Percentiles rank a stretch among this genome's conserved stretches.
Evolutionary conservation across 2,797 vertebrate genomes (phyloP).

Genomic region (Darevskia nairensis): DNA sequence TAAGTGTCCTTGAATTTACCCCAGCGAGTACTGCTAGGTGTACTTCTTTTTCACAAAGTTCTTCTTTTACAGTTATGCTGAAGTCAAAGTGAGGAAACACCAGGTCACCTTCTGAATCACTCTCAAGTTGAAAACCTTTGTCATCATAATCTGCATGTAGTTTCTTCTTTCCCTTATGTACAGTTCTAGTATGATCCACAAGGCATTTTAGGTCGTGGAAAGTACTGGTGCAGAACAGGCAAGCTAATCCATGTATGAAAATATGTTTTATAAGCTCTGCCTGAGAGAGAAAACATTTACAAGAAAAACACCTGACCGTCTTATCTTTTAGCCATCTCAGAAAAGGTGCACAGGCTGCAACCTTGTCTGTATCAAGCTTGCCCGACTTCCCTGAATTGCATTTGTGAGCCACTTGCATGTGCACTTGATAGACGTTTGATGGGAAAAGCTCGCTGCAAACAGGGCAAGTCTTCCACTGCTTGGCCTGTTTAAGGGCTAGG

Average conservation of each 20-base stretch:
- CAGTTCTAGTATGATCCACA: constrained; percentile 85
- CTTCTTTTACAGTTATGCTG: constrained; percentile 85
- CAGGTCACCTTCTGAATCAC: constrained; percentile 84
- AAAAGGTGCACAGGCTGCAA: constrained; percentile 90
- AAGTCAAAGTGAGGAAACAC: constrained; percentile 94
- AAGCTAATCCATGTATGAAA: constrained; percentile 90
- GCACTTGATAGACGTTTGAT: constrained; percentile 92
- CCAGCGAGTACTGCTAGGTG: constrained; percentile 90
- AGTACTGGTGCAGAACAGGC: constrained; percentile 90
- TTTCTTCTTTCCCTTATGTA: constrained; percentile 87
- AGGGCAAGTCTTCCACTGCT: constrained; percentile 97
- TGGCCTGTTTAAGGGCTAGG: constrained; percentile 80
- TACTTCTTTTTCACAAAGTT: constrained; percentile 89
- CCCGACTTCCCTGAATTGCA: constrained; percentile 56
- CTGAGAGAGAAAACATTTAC: constrained; percentile 88
- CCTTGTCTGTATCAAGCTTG: constrained; percentile 78
- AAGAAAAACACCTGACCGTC: constrained; percentile 89
- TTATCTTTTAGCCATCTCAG: constrained; percentile 94
- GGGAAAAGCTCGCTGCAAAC: constrained; percentile 97
- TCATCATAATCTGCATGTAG: constrained; percentile 88
- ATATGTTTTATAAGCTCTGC: constrained; percentile 91
- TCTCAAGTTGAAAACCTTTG: constrained; percentile 88
- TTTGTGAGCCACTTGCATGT: constrained; percentile 91
- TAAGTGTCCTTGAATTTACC: constrained; percentile 73
- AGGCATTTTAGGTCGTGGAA: constrained; percentile 93